These are phyloP conservation scores for Melanotaenia trifasciata DNA, from an alignment of 2,797 vertebrate genomes.

Conservation along the genomic window DNA sequence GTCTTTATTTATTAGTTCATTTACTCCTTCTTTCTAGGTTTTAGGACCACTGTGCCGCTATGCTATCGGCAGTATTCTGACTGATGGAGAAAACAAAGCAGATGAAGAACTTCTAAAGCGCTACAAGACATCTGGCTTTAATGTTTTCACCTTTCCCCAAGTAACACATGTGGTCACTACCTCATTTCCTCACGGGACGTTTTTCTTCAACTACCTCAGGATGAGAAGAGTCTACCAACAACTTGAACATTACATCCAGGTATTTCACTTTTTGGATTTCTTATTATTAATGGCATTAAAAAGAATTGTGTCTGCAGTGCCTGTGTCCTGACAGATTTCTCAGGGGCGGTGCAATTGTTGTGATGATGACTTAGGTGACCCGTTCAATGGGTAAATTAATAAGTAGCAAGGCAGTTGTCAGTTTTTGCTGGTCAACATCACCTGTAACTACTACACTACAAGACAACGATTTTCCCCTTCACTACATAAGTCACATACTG, in stretches of 20 bases:
- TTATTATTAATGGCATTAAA: neutral
- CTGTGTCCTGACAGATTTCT: too few species aligned
- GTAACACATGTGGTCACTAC: constrained; percentile 89
- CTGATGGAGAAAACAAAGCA: constrained; percentile 85
- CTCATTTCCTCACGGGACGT: constrained; percentile 86
- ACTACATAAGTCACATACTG: too few species aligned
- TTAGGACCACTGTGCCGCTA: constrained; percentile 85
- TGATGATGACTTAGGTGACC: too few species aligned
- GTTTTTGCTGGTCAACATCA: too few species aligned
- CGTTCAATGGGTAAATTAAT: too few species aligned
- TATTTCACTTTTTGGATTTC: constrained; percentile 50
- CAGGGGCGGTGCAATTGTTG: too few species aligned
- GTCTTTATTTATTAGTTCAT: constrained; percentile 7
- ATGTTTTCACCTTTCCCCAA: constrained; percentile 89
- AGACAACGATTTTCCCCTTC: too few species aligned
- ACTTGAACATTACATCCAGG: constrained; percentile 90
- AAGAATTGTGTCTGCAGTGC: neutral
- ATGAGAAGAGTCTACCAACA: constrained; percentile 86
- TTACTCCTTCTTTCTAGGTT: constrained; percentile 75
- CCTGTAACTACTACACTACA: too few species aligned
- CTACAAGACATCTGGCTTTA: constrained; percentile 90
- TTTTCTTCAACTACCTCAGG: constrained; percentile 85
- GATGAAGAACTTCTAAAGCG: constrained; percentile 83
- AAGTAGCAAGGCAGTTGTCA: too few species aligned
- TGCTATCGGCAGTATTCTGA: constrained; percentile 89